These are phyloP conservation scores for Lypha dubia DNA, from an alignment of 2,888 invertebrate genomes.

Conservation along the genomic window DNA sequence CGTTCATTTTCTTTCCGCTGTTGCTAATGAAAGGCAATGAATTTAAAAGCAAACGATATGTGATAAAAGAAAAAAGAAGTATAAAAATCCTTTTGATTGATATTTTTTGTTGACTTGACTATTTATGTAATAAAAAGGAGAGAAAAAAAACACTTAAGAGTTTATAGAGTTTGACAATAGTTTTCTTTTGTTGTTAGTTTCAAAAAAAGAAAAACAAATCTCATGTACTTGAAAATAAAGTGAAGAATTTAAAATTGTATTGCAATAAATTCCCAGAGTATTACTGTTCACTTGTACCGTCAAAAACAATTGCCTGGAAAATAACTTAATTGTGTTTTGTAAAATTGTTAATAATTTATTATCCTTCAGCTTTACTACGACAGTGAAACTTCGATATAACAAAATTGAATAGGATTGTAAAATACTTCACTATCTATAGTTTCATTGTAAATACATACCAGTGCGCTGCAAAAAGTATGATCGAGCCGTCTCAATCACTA, in stretches of 20 bases:
- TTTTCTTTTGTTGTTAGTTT: not conserved
- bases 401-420: no score
- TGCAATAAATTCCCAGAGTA: not conserved
- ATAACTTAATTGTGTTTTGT: no score
- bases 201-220: not conserved
- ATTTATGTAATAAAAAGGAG: conserved; percentile 50
- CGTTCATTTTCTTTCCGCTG: conserved; percentile 24
- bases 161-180: not conserved
- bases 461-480: no score
- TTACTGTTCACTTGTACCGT: not conserved
- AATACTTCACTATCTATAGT: no score
- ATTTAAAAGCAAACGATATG: conserved; percentile 9
- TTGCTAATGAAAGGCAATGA: conserved; percentile 43
- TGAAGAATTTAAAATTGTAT: not conserved
- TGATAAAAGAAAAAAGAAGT: conserved; percentile 5
- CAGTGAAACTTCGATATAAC: no score
- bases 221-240: not conserved
- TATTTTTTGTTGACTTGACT: conserved; percentile 66
- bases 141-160: not conserved
- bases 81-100: conserved; percentile 61
- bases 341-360: no score
- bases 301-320: no score
- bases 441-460: no score
- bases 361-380: no score
- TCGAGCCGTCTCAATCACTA: no score